A percentile compares a stretch with the other conserved stretches of the same genome.
Conservation (phyloP, 2,797 vertebrate species). For the Microchirus variegatus region DNA sequence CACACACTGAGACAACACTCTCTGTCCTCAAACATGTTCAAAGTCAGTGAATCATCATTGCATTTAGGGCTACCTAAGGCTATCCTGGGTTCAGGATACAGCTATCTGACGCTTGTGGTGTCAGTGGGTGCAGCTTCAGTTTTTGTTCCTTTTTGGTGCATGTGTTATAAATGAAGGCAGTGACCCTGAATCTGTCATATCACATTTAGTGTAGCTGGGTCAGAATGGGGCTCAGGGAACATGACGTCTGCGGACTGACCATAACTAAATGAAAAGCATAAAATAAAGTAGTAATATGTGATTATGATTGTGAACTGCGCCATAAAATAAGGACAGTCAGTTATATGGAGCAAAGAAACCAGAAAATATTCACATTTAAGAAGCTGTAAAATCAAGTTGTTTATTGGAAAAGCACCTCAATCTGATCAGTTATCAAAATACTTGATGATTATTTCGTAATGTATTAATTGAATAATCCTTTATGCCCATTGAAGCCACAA, state of each 20-base stretch:
- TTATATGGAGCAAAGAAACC: no score
- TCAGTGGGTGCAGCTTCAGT: slow-evolving; percentile 47
- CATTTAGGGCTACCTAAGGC: slow-evolving; percentile 54
- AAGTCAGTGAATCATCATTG: slow-evolving; percentile 56
- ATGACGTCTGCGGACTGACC: slow-evolving; percentile 8
- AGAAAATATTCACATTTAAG: no score
- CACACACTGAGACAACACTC: slow-evolving; percentile 17
- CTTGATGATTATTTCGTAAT: no score
- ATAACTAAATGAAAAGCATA: slow-evolving; percentile 1
- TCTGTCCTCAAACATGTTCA: slow-evolving; percentile 32
- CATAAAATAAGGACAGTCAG: no score
- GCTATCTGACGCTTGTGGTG: slow-evolving; percentile 45
- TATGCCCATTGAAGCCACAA: no score
- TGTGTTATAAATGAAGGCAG: slow-evolving; percentile 51
- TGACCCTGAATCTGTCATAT: slow-evolving; percentile 60
- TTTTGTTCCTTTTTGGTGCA: slow-evolving; percentile 34
- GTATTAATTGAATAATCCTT: no score
- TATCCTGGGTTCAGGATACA: slow-evolving; percentile 34
- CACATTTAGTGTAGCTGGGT: slow-evolving; percentile 45
- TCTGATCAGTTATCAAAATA: no score
- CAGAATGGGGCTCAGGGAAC: slow-evolving; percentile 25
- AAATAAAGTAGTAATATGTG: no score
- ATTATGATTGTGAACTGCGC: no score
- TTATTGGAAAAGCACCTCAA: no score
- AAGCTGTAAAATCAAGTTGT: no score